Conservation (phyloP, 2,113 vertebrate species). For the Alligator sinensis region DNA sequence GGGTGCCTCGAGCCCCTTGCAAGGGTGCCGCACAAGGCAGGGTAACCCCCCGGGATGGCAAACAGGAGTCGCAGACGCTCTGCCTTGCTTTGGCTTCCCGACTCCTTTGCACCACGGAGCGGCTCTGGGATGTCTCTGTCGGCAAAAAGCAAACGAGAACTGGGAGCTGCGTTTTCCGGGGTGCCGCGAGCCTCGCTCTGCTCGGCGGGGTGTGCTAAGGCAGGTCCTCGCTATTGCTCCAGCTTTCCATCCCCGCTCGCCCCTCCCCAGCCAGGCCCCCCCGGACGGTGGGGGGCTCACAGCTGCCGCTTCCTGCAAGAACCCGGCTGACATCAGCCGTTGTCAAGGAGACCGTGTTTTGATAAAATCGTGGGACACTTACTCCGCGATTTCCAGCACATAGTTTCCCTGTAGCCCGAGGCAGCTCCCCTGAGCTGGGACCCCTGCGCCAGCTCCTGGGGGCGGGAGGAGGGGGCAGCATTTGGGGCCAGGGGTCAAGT, state of each 20-base stretch:
- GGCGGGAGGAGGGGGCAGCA: too few relatives aligned
- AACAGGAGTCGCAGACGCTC: too few relatives aligned
- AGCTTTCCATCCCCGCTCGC: not conserved
- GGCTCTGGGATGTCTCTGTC: too few relatives aligned
- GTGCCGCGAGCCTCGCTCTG: not conserved
- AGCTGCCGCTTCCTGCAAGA: conserved; percentile 76
- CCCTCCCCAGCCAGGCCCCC: not conserved
- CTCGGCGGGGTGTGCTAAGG: not conserved
- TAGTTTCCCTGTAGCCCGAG: not conserved
- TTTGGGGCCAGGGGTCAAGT: not conserved
- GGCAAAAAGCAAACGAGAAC: too few relatives aligned
- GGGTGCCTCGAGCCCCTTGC: too few relatives aligned
- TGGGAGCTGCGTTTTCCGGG: too few relatives aligned
- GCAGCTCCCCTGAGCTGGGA: not conserved
- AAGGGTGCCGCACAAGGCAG: too few relatives aligned
- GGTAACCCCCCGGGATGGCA: too few relatives aligned
- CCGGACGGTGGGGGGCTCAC: conserved; percentile 21
- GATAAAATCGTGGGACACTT: conserved; percentile 72
- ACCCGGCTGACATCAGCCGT: conserved; percentile 76
- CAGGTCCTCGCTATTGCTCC: too few relatives aligned
- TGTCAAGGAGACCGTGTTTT: conserved; percentile 76
- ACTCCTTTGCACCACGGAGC: too few relatives aligned
- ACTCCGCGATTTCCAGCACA: conserved; percentile 61
- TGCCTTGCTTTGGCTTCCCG: too few relatives aligned
- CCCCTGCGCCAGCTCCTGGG: not conserved